Percentiles rank a stretch among this genome's conserved stretches.
Conservation (phyloP, 2,797 vertebrate genomes). For the Enteromius thamalakanensis region DNA sequence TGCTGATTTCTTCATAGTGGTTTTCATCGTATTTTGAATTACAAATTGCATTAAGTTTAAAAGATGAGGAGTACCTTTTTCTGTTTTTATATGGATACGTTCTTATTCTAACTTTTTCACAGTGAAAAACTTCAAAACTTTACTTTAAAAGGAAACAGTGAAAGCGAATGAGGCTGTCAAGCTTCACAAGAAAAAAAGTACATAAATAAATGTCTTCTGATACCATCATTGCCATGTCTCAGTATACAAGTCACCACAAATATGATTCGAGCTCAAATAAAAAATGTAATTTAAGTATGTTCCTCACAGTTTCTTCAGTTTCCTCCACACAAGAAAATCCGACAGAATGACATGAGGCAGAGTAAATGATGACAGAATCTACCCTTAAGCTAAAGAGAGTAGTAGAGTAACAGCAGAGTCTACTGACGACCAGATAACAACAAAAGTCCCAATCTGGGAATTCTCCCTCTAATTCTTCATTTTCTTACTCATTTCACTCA, state of each 20-base stretch:
- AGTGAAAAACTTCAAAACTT: no score
- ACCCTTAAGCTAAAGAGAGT: not conserved
- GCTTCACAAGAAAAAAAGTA: not conserved
- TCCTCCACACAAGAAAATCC: not conserved
- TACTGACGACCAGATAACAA: not conserved
- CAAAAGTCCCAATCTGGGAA: not conserved
- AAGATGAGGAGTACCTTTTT: not conserved
- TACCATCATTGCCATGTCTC: not conserved
- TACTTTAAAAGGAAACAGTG: no score
- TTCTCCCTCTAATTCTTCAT: conserved; percentile 8
- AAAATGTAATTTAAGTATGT: not conserved
- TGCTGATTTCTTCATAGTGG: not conserved
- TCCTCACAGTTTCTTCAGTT: not conserved
- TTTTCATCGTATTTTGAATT: not conserved
- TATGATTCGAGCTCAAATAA: not conserved
- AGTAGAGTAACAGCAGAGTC: not conserved
- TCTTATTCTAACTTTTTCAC: not conserved
- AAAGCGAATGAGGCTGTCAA: not conserved
- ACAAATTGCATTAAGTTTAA: not conserved
- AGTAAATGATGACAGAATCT: conserved; percentile 4
- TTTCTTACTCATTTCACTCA: not conserved
- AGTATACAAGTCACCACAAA: not conserved
- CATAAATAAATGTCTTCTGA: not conserved
- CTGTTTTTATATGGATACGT: not conserved
- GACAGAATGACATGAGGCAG: not conserved